Evolutionary conservation across 1,140 invertebrate species (phyloP), one percentile per base, ranked within the genome.

Genomic region (Trichonephila inaurata): DNA sequence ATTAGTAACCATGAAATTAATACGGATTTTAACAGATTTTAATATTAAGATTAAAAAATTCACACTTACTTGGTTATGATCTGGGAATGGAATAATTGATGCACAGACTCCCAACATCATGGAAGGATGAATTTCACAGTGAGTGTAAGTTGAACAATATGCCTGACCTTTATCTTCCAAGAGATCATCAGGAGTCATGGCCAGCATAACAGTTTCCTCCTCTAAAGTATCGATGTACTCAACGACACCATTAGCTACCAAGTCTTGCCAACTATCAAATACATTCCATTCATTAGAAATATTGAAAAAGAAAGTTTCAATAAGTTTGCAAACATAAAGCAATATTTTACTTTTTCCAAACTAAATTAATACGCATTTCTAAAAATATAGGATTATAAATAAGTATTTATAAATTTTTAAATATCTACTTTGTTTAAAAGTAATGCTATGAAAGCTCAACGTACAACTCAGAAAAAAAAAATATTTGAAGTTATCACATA

Each of bases 201-300:
- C 98, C 95, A 99, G 98, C 99, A 99, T 99, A 0, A 99, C 98
- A 44, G 99, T 99, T 96, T 99, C 99, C 96, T 99, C 99, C 96
- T 99, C 99, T 92, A 99, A 96, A 2, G 99, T 99, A 96, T 99
- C 99, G 95, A 99, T 99, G 95, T 99, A 99, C 96, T 99, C 99
- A 1, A 99, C 99, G 6, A 99, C 99, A 95, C 99, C 99, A 95
- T 98, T 98, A 8, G 98, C 98, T 44, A 99, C 99, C 89, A 99
- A 96, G 96, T 99, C 98, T 96, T 99, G 99, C 99, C 99, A 99
- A 82, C 97, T 97, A 94, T 33, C 95, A 95, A 90, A 44, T 72
- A 10, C 0, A 64, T 0, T 19, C 6, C 10, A 88, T 18, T 64
- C 40, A 88, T n/a, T 64, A 62, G 16, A 51, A 51, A 58, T 14